Conservation (phyloP, 2,797 vertebrate species). For the Podargus strigoides region DNA sequence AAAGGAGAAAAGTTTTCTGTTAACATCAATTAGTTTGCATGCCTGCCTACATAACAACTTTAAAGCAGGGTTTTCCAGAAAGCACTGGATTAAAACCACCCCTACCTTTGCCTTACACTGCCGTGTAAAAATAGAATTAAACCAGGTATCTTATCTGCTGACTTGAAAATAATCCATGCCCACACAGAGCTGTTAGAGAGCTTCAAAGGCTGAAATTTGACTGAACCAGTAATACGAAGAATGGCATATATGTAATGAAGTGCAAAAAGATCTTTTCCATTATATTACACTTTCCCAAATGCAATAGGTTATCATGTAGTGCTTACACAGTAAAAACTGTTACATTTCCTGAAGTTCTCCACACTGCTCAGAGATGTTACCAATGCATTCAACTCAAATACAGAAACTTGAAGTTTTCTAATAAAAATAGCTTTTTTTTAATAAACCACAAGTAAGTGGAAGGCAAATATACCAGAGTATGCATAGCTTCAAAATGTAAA, state of each 20-base stretch:
- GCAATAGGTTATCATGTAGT: conserved; percentile 6
- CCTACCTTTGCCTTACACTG: neutral
- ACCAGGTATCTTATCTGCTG: neutral
- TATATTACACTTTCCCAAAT: neutral
- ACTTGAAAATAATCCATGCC: neutral
- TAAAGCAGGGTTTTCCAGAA: neutral
- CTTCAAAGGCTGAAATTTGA: neutral
- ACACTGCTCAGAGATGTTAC: neutral
- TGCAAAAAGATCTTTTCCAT: conserved; percentile 6
- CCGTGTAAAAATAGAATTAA: neutral
- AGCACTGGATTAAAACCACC: neutral
- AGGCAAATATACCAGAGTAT: conserved; percentile 49
- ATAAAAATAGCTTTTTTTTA: conserved; percentile 27
- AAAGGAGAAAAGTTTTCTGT: neutral
- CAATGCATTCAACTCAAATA: neutral
- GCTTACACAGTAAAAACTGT: conserved; percentile 30
- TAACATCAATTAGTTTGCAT: neutral
- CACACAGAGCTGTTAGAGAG: neutral
- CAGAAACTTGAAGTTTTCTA: conserved; percentile 27
- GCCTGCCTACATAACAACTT: neutral
- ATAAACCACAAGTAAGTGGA: conserved; percentile 23
- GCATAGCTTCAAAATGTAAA: conserved; percentile 45
- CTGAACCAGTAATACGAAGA: neutral
- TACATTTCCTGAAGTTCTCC: neutral
- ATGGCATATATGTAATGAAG: neutral